Conservation (phyloP, 2,797 vertebrate species). For the Eurystomus glaucurus region DNA sequence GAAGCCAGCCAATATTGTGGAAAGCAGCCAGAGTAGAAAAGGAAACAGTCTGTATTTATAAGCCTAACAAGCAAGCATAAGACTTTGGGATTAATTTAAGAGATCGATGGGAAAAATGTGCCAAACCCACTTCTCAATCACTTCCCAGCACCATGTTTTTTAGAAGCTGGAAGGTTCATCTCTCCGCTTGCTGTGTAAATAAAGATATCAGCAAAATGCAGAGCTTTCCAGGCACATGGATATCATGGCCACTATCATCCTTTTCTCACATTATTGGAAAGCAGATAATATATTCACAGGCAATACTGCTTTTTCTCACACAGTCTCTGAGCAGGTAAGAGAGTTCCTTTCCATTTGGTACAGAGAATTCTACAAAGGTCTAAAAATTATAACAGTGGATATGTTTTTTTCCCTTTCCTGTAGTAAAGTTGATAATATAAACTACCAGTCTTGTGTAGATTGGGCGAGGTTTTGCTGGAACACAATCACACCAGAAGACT, state of each 20-base stretch:
- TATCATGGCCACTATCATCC: slow-evolving; percentile 13
- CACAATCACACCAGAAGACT: neutral
- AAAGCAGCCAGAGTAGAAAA: slow-evolving; percentile 39
- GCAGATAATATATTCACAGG: slow-evolving; percentile 16
- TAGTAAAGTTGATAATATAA: neutral
- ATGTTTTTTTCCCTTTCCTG: neutral
- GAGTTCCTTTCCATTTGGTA: slow-evolving; percentile 5
- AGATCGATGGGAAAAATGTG: neutral
- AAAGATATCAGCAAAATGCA: slow-evolving; percentile 55
- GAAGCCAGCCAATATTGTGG: neutral
- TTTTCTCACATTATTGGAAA: slow-evolving; percentile 5
- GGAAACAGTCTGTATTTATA: slow-evolving; percentile 21
- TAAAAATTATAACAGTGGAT: neutral
- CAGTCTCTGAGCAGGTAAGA: slow-evolving; percentile 40
- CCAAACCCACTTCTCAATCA: neutral
- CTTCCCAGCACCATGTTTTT: neutral
- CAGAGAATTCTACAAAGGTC: slow-evolving; percentile 25
- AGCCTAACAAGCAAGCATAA: neutral
- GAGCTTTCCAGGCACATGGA: neutral
- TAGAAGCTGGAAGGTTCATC: slow-evolving; percentile 22
- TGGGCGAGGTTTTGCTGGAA: slow-evolving; percentile 1
- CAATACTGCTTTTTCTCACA: slow-evolving; percentile 17
- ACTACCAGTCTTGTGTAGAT: neutral
- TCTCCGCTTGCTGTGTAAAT: slow-evolving; percentile 34
- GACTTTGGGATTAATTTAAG: slow-evolving; percentile 25